These are phyloP conservation scores for Fissipunctia ypsillon DNA, from an alignment of 2,888 invertebrate genomes.

Conservation along the genomic window DNA sequence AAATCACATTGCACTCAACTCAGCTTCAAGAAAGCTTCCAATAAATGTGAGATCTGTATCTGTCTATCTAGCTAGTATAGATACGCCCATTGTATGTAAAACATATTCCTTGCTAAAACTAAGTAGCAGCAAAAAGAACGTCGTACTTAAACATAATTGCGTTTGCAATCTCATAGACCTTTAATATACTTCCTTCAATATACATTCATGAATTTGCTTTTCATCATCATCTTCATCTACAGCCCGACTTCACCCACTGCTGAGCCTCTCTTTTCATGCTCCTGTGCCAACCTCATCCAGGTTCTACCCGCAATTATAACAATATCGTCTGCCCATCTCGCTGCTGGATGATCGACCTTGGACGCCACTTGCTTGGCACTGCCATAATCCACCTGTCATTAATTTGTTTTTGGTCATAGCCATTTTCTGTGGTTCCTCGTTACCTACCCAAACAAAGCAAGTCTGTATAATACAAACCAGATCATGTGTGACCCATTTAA, in stretches of 20 bases:
- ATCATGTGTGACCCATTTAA: conserved; percentile 2
- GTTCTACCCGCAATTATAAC: too few species aligned
- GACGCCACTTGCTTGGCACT: not conserved
- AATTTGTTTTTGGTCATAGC: not conserved
- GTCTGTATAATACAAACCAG: not conserved
- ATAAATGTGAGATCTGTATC: not conserved
- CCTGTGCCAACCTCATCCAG: too few species aligned
- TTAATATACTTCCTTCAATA: not conserved
- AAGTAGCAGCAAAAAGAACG: not conserved
- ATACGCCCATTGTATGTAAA: not conserved
- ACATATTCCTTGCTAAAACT: not conserved
- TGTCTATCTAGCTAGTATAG: not conserved
- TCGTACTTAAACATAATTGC: not conserved
- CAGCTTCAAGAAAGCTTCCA: not conserved
- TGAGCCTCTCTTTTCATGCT: too few species aligned
- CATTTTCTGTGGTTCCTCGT: not conserved
- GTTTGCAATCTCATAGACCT: not conserved
- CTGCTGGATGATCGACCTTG: too few species aligned
- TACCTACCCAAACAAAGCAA: not conserved
- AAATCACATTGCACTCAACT: not conserved
- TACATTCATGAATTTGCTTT: not conserved
- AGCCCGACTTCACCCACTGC: too few species aligned
- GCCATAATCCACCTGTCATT: not conserved
- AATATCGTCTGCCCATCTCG: too few species aligned
- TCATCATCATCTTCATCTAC: too few species aligned